These are phyloP conservation scores for Peromyscus attwateri DNA, from an alignment of 2,797 vertebrate genomes.

Conservation along the genomic window DNA sequence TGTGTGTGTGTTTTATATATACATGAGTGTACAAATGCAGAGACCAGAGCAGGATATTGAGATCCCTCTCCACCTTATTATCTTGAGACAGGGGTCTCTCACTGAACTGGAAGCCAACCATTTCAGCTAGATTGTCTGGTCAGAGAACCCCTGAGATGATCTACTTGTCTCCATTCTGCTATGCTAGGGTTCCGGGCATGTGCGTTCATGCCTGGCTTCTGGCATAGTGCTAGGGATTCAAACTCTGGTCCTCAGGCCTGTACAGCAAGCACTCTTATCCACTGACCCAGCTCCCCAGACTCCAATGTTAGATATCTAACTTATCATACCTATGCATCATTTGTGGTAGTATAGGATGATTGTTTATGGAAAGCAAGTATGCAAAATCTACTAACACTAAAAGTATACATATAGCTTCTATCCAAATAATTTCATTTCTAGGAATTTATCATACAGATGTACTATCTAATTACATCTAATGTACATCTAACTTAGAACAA, in stretches of 20 bases:
- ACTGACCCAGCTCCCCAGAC: neutral
- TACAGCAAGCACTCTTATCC: neutral
- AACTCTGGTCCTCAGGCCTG: neutral
- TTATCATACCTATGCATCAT: neutral
- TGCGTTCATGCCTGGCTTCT: neutral
- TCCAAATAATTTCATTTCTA: conserved; percentile 38
- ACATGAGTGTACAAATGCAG: neutral
- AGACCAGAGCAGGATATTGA: neutral
- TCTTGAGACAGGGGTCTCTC: neutral
- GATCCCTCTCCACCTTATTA: neutral
- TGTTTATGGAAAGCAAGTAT: neutral
- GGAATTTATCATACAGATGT: neutral
- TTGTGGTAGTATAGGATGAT: neutral
- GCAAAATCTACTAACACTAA: conserved; percentile 52
- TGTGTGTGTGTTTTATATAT: neutral
- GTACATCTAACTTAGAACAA: neutral
- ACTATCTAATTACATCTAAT: neutral
- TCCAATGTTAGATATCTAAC: neutral
- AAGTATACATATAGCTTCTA: conserved; percentile 7
- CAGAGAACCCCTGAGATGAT: neutral
- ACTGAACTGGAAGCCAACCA: neutral
- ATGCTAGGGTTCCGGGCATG: neutral
- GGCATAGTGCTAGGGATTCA: neutral
- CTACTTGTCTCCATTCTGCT: neutral
- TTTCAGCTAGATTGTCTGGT: neutral